phyloP scores from a whole-genome alignment of 2,888 invertebrate genomes.

The Amaurobius ferox region DNA sequence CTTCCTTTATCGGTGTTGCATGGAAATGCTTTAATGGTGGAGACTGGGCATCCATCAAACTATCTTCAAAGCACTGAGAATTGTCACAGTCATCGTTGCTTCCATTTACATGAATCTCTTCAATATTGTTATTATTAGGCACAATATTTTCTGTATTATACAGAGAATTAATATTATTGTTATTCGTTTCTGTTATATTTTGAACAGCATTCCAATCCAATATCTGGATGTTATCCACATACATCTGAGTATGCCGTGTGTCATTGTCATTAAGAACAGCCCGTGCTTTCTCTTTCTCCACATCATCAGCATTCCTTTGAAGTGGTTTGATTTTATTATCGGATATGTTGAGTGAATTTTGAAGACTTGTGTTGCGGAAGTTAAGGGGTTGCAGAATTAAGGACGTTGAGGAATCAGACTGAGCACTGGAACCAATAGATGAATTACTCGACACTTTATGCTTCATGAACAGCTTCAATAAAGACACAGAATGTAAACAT shows the following conservation, averaged over 20 bases:
- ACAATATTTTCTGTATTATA: conserved; percentile 44
- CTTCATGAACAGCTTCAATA: conserved; percentile 73
- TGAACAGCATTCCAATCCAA: conserved; percentile 56
- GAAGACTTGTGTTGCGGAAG: conserved; percentile 52
- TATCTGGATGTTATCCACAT: conserved; percentile 53
- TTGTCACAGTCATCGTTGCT: conserved; percentile 70
- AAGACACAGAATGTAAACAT: conserved; percentile 68
- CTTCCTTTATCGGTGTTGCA: conserved; percentile 73
- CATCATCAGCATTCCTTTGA: conserved; percentile 53
- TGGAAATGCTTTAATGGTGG: conserved; percentile 67
- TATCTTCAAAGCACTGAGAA: conserved; percentile 74
- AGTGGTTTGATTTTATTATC: conserved; percentile 58
- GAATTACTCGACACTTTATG: conserved; percentile 74
- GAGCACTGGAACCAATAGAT: conserved; percentile 52
- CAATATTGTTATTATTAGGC: conserved; percentile 52
- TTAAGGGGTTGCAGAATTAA: conserved; percentile 57
- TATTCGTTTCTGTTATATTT: conserved; percentile 62
- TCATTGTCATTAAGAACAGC: conserved; percentile 45
- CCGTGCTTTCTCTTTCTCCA: conserved; percentile 37
- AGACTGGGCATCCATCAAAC: conserved; percentile 72
- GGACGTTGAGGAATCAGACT: conserved; percentile 70
- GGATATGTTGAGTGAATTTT: conserved; percentile 51
- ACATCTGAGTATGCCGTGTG: conserved; percentile 36
- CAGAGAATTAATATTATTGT: conserved; percentile 69
- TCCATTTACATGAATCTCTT: conserved; percentile 21